Conservation (phyloP, 2,888 invertebrate genomes). For the Nephrocerus scutellatus region DNA sequence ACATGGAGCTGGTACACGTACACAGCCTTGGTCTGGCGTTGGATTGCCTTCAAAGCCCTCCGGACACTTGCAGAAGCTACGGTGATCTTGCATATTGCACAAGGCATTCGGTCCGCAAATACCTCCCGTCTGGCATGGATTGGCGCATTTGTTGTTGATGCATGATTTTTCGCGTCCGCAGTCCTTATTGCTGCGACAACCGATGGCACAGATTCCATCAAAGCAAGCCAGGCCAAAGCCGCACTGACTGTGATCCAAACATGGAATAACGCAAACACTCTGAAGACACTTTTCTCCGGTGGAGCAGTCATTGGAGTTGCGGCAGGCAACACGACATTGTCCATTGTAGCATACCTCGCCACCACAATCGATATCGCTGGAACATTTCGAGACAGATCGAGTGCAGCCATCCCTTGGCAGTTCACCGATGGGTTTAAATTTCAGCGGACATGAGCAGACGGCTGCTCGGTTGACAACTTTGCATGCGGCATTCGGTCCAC, state of each 20-base stretch:
- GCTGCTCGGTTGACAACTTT: constrained; percentile 68
- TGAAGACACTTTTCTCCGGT: constrained; percentile 69
- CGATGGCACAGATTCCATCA: constrained; percentile 69
- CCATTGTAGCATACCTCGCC: constrained; percentile 73
- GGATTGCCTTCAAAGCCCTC: constrained; percentile 81
- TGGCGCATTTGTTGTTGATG: constrained; percentile 73
- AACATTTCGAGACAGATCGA: constrained; percentile 60
- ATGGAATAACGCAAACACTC: constrained; percentile 72
- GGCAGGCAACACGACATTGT: constrained; percentile 77
- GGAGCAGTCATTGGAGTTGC: constrained; percentile 69
- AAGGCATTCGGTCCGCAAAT: constrained; percentile 80
- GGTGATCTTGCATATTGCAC: constrained; percentile 68
- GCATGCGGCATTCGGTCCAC: constrained; percentile 76
- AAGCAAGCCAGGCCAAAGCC: constrained; percentile 72
- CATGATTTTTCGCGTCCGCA: constrained; percentile 72
- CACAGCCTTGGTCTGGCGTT: constrained; percentile 81
- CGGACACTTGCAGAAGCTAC: constrained; percentile 72
- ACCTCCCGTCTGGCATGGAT: constrained; percentile 70
- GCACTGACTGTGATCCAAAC: constrained; percentile 75
- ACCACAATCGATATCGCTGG: constrained; percentile 66
- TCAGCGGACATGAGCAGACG: constrained; percentile 70
- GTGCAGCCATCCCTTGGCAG: constrained; percentile 64
- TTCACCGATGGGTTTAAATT: constrained; percentile 63
- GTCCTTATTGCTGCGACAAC: constrained; percentile 77
- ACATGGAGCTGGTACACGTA: constrained; percentile 70